Evolutionary conservation across 2,797 vertebrate species (phyloP), one percentile per base, ranked within the genome.

Genomic region (Gymnothorax javanicus): DNA sequence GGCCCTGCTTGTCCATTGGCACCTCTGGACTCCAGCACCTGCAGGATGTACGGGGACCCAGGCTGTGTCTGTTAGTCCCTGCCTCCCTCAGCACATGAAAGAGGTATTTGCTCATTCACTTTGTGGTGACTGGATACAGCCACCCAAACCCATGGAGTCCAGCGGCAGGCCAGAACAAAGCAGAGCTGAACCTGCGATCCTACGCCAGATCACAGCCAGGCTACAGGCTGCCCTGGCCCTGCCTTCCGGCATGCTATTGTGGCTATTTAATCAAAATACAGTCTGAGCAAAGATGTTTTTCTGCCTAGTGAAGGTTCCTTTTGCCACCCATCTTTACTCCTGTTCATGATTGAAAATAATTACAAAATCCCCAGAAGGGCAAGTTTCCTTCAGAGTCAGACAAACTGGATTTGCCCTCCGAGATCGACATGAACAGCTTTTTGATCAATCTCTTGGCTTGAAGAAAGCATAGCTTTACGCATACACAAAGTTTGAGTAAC

Each of bases 101-200:
- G 92, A 88, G 89, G 90, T 94, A 94, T 92, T 95, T 94, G 95
- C 91, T 91, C 93, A 95, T 95, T 96, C 95, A 93, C 93, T 96
- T 95, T 96, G 94, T 95, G 94, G 92, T 88, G 90, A 91, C 93
- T 94, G 91, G 91, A 93, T 94, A 91, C 93, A 91, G 93, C 92
- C 91, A 90, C 89, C 87, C 88, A 92, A 91, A 23, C 62, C 64
- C 23, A 9, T 67, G 20, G 50, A 56, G 84, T 92, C 91, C 92
- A 93, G 91, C 87, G 91, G 92, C 92, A 90, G 93, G 94, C 93
- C 92, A 94, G 93, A 95, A 95, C 94, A 95, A 94, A 95, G 93
- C 91, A 83, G 79, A 88, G 79, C 90, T 91, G 91, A 92, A 94
- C 93, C 93, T 92, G 92, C 89, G 88, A 86, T 59, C 89, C 82